Evolutionary conservation across 2,113 vertebrate species (phyloP), one percentile per base, ranked within the genome.

Genomic region (Gracilinanus agilis): DNA sequence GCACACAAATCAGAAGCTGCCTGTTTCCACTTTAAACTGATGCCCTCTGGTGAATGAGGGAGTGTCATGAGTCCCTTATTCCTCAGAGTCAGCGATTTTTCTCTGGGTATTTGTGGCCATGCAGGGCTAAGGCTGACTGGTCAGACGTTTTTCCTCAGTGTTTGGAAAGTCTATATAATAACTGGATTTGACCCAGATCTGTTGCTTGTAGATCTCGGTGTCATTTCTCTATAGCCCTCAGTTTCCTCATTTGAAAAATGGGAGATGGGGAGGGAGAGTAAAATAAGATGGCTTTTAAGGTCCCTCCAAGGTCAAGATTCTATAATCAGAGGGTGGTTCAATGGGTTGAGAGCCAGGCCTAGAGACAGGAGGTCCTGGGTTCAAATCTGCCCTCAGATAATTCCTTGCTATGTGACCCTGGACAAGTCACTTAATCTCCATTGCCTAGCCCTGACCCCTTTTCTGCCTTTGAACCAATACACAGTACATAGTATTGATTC

Each of bases 141-240:
- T 90, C 23, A 95, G 90, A 61, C 61, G 95, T 93, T 93, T 49
- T 44, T 90, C 94, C 92, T 95, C 49, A 23, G 58, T 58, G 24
- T 58, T 34, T 88, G 11, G 53, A 96, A 89, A 56, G 95, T 95
- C 24, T 29, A 90, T 92, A 40, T 94, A 92, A 94, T 94, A 90
- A 97, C 95, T 89, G 88, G 54, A 92, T 29, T 96, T 93, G 91
- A 53, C 97, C 96, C 91, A 92, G 49, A 90, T 95, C 29, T 67
- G 27, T 67, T 67, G 58, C 58, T 83, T 40, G 16, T n/a, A 49
- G n/a, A 40, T 19, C 7, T 83, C 67, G 23, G n/a, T 21, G 67
- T 75, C 13, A n/a, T 34, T 75, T 34, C 13, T 75, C 61, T 34
- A 12, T n/a, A 34, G 61, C 12, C 34, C 67, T 83, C 67, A 83